Conservation (phyloP, 2,113 vertebrate species). For the Urocitellus parryii region DNA sequence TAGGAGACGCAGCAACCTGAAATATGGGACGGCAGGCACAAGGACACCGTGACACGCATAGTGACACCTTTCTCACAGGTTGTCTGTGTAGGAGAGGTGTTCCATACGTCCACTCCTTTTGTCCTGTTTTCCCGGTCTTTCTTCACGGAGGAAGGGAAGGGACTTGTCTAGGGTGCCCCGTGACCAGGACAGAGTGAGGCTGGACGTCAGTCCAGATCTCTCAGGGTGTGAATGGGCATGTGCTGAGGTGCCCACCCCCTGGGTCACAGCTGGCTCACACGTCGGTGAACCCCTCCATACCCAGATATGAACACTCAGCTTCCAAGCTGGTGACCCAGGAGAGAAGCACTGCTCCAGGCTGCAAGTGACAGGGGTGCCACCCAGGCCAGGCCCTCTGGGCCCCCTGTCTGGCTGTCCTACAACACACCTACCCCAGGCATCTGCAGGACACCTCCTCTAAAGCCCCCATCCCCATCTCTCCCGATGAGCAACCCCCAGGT, state of each 20-base stretch:
- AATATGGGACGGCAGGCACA: neutral
- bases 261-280: neutral
- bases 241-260: neutral
- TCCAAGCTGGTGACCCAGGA: neutral
- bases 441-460: neutral
- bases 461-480: neutral
- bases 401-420: neutral
- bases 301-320: neutral
- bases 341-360: neutral
- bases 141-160: neutral
- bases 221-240: fast-evolving
- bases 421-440: slow-evolving; percentile 32
- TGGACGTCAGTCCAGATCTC: neutral
- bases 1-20: neutral
- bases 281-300: neutral
- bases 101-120: neutral
- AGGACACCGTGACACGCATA: neutral
- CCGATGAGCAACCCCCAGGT: neutral
- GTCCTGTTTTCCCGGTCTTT: neutral
- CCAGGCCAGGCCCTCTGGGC: neutral
- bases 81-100: neutral
- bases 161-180: neutral
- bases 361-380: neutral
- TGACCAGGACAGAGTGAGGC: neutral
- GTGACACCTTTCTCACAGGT: neutral